These are phyloP conservation scores for Boloria selene DNA, from an alignment of 2,888 invertebrate genomes.

Conservation along the genomic window DNA sequence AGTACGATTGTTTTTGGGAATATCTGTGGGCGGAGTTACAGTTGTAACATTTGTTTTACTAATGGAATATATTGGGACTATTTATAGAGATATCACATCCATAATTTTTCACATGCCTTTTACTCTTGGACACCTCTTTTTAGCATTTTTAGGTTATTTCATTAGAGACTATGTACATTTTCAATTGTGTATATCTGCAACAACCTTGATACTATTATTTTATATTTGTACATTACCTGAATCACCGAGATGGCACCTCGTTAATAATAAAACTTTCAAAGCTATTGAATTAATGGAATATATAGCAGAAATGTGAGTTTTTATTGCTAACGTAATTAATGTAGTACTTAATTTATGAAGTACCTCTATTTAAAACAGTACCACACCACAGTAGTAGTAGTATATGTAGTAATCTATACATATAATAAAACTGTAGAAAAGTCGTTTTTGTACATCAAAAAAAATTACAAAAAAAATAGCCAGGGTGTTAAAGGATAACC, in stretches of 20 bases:
- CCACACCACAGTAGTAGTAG: too few species aligned
- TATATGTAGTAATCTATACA: too few species aligned
- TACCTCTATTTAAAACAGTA: too few species aligned
- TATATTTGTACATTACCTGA: slow-evolving; percentile 89
- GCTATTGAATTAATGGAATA: slow-evolving; percentile 84
- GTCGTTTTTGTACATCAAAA: too few species aligned
- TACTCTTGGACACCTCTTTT: slow-evolving; percentile 84
- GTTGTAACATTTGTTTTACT: slow-evolving; percentile 80
- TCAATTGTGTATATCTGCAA: slow-evolving; percentile 84
- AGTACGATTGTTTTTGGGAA: slow-evolving; percentile 85
- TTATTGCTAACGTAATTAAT: too few species aligned
- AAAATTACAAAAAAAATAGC: too few species aligned
- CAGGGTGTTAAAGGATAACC: too few species aligned
- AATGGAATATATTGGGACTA: slow-evolving; percentile 84
- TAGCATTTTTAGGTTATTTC: slow-evolving; percentile 84
- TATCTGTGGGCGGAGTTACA: slow-evolving; percentile 91
- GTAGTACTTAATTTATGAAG: too few species aligned
- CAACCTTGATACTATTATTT: slow-evolving; percentile 79
- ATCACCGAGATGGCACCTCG: slow-evolving; percentile 90
- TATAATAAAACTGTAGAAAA: too few species aligned
- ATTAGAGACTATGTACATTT: slow-evolving; percentile 85
- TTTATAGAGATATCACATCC: slow-evolving; percentile 76
- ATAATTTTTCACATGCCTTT: slow-evolving; percentile 86
- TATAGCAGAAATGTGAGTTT: slow-evolving; percentile 78
- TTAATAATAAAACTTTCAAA: slow-evolving; percentile 83